A percentile compares a stretch with the other conserved stretches of the same genome.
Conservation (phyloP, 2,888 invertebrate genomes). For the Parnassius smintheus region DNA sequence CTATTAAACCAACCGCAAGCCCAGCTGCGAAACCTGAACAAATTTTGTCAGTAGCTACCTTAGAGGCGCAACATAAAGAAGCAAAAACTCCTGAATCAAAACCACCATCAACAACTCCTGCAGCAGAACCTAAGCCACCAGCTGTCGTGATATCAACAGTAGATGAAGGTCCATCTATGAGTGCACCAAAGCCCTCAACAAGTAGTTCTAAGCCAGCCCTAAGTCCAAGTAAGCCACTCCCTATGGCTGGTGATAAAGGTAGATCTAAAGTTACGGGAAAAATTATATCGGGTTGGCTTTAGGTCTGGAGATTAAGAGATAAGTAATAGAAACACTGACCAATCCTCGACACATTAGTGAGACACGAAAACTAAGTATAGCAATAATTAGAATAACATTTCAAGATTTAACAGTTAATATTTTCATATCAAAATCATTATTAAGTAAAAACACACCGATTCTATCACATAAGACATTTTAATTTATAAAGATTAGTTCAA, state of each 20-base stretch:
- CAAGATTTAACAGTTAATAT: background rate
- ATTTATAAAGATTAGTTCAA: too few relatives aligned
- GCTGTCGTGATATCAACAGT: slow-evolving; percentile 32
- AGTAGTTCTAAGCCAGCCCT: slow-evolving; percentile 56
- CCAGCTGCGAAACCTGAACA: slow-evolving; percentile 46
- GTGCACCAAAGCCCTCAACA: slow-evolving; percentile 49
- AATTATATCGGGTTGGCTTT: slow-evolving; percentile 88
- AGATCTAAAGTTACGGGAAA: slow-evolving; percentile 88
- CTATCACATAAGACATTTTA: too few relatives aligned
- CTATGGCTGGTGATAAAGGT: slow-evolving; percentile 78
- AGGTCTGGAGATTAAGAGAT: slow-evolving; percentile 38
- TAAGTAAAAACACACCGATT: too few relatives aligned
- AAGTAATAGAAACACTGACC: slow-evolving; percentile 4
- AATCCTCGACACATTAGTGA: slow-evolving; percentile 57
- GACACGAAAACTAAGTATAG: slow-evolving; percentile 47
- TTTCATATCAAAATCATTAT: background rate
- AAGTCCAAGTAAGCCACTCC: slow-evolving; percentile 49
- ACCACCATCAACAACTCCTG: slow-evolving; percentile 35
- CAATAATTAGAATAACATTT: slow-evolving; percentile 49
- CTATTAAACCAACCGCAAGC: slow-evolving; percentile 62
- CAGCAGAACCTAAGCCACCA: slow-evolving; percentile 38
- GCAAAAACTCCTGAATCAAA: slow-evolving; percentile 41
- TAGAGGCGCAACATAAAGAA: slow-evolving; percentile 53
- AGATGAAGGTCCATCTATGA: slow-evolving; percentile 10
- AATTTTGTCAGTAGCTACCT: slow-evolving; percentile 62